phyloP scores from a whole-genome alignment of 2,113 vertebrate genomes.

The Lathamus discolor region DNA sequence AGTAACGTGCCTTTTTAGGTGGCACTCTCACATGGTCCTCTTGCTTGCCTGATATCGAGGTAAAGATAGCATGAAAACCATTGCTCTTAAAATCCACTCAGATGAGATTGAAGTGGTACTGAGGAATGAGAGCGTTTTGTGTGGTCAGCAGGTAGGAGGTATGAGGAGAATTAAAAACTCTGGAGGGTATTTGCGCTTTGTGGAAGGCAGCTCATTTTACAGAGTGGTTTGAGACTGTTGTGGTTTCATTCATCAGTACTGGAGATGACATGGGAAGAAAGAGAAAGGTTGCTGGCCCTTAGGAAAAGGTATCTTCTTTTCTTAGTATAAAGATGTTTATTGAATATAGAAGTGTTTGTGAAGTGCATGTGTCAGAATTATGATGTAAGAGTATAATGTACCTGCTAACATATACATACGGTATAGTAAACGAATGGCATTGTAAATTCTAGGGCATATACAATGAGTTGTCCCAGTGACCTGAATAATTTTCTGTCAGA shows the following conservation, averaged over 20 bases:
- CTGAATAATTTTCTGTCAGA: slow-evolving; percentile 25
- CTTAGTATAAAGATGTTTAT: background rate
- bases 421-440: background rate
- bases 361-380: background rate
- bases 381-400: background rate
- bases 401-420: background rate
- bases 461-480: slow-evolving; percentile 24
- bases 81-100: background rate
- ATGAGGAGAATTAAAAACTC: background rate
- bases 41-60: background rate
- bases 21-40: background rate
- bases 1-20: background rate
- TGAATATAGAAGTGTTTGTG: background rate
- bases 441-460: background rate
- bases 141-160: background rate
- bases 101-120: background rate
- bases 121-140: background rate
- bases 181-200: background rate
- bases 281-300: background rate
- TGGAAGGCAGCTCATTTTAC: background rate
- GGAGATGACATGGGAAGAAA: background rate
- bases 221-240: background rate
- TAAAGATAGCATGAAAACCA: background rate
- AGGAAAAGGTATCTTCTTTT: background rate
- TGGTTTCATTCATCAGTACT: background rate